phyloP scores from a whole-genome alignment of 2,797 vertebrate genomes.

The Galago senegalensis region DNA sequence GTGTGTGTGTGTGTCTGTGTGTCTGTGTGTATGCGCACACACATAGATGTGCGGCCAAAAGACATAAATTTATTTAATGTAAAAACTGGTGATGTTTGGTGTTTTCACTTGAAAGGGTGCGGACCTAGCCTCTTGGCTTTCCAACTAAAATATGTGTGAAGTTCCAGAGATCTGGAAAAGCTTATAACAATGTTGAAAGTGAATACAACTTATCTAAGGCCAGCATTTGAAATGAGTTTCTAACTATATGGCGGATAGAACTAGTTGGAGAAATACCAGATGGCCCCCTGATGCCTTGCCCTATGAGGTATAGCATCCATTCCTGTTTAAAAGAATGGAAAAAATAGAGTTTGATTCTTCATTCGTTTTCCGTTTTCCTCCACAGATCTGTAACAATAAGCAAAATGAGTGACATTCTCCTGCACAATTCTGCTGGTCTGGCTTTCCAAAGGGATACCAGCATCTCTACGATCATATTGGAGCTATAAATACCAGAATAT shows the following conservation, averaged over 20 bases:
- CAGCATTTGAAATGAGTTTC: conserved; percentile 57
- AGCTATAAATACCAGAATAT: not conserved
- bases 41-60: conserved; percentile 73
- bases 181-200: conserved; percentile 61
- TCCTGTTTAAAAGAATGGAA: conserved; percentile 25
- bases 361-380: not conserved
- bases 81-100: conserved; percentile 63
- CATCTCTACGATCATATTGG: not conserved
- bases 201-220: conserved; percentile 39
- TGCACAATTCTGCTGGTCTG: not conserved
- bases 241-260: not conserved
- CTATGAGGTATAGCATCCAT: not conserved
- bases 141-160: conserved; percentile 77
- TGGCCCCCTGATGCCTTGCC: not conserved
- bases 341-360: not conserved
- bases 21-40: not conserved
- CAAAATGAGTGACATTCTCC: not conserved
- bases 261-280: not conserved
- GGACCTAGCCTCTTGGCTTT: conserved; percentile 53
- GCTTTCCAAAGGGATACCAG: not conserved
- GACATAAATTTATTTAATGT: conserved; percentile 83
- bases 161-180: conserved; percentile 58
- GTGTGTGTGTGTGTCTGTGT: not conserved
- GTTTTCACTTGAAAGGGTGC: conserved; percentile 67
- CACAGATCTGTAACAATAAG: not conserved